Evolutionary conservation across 2,888 invertebrate genomes (phyloP).

Genomic region (Capitulum mitella): DNA sequence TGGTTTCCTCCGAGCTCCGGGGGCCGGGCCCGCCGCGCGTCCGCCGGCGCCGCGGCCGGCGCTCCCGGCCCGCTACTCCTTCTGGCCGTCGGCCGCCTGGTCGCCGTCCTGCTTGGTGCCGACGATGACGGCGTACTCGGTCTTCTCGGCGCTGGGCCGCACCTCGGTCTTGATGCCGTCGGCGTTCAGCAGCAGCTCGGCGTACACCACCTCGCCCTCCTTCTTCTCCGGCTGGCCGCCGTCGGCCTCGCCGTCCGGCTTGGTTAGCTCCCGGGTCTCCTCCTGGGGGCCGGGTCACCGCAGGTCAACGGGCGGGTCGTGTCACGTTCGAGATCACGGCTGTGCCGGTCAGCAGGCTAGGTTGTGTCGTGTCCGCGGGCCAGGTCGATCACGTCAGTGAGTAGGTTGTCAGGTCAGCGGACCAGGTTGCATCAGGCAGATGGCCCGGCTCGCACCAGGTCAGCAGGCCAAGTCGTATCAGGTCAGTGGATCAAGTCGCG

Average conservation of each 20-base stretch:
- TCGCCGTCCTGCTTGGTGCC: background rate
- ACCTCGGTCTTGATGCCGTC: slow-evolving; percentile 15
- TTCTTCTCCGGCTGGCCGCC: background rate
- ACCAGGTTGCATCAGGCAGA: no score
- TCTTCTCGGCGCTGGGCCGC: slow-evolving; percentile 16
- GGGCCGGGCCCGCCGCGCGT: background rate
- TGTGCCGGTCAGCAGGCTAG: no score
- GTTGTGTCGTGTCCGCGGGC: no score
- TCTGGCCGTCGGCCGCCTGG: background rate
- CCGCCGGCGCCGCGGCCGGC: background rate
- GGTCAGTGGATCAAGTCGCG: no score
- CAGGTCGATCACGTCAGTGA: no score
- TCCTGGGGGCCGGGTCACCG: background rate
- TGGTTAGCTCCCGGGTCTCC: background rate
- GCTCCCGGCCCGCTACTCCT: background rate
- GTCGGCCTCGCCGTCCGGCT: slow-evolving; percentile 10
- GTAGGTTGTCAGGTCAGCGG: no score
- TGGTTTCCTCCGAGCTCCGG: background rate
- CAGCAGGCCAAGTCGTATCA: no score
- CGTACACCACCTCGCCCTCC: slow-evolving; percentile 14
- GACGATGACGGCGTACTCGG: slow-evolving; percentile 20
- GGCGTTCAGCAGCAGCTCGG: slow-evolving; percentile 3
- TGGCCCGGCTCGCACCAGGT: no score
- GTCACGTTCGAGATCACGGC: no score
- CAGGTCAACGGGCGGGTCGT: background rate